phyloP scores from a whole-genome alignment of 2,888 invertebrate genomes.

The Anorthoa munda region DNA sequence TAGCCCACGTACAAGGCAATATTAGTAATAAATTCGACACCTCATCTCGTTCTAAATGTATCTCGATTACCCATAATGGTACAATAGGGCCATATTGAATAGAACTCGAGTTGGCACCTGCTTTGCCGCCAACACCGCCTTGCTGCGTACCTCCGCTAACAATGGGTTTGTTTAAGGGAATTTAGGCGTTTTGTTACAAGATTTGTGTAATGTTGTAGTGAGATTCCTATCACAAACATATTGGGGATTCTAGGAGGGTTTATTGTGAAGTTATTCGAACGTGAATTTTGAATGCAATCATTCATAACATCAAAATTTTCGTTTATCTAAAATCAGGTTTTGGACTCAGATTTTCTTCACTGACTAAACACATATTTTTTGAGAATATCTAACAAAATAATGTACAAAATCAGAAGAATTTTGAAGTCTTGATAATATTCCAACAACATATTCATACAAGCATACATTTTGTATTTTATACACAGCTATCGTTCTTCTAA shows the following conservation, averaged over 20 bases:
- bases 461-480: constrained; percentile 12
- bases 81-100: constrained; percentile 83
- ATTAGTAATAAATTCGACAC: constrained; percentile 82
- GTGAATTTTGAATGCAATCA: neutral
- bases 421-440: neutral
- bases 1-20: constrained; percentile 67
- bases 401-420: neutral
- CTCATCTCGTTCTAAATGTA: constrained; percentile 81
- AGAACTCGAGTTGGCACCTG: constrained; percentile 80
- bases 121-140: constrained; percentile 77
- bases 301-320: neutral
- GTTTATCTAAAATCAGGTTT: neutral
- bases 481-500: constrained; percentile 6
- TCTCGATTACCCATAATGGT: constrained; percentile 85
- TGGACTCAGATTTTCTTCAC: neutral
- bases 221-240: constrained; percentile 14
- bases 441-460: neutral
- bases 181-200: constrained; percentile 42
- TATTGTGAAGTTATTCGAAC: neutral
- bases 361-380: neutral
- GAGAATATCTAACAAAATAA: neutral
- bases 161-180: constrained; percentile 56
- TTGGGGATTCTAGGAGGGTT: neutral
- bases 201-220: constrained; percentile 22
- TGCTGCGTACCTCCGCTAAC: constrained; percentile 69